Percentiles rank a stretch among this genome's conserved stretches.
Conservation (phyloP, 2,113 vertebrate genomes). For the Castor canadensis region DNA sequence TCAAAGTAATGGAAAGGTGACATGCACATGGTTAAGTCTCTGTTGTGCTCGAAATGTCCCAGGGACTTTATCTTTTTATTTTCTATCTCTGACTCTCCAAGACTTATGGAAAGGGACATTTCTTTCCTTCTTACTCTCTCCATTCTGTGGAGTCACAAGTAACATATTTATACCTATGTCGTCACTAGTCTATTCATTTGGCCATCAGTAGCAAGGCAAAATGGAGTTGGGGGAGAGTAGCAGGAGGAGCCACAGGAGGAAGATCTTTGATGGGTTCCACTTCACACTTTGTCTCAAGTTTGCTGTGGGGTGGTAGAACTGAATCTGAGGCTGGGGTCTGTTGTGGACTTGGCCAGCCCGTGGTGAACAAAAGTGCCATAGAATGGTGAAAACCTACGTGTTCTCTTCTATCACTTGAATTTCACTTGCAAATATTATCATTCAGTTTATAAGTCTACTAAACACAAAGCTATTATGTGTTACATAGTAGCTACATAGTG, state of each 20-base stretch:
- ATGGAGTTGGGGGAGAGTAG: not conserved
- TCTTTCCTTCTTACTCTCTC: not conserved
- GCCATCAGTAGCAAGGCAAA: not conserved
- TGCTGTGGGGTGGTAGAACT: not conserved
- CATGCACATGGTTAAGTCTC: no score
- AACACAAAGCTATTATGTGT: no score
- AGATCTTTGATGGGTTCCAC: not conserved
- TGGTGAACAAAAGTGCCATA: not conserved
- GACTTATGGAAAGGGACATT: not conserved
- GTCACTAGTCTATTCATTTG: not conserved
- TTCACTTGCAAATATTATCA: not conserved
- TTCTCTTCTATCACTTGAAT: not conserved
- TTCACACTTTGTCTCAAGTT: rapidly evolving
- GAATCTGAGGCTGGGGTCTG: not conserved
- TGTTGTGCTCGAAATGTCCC: no score
- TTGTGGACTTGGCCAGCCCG: not conserved
- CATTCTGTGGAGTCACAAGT: not conserved
- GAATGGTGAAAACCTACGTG: not conserved
- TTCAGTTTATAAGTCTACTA: not conserved
- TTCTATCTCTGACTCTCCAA: not conserved
- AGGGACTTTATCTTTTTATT: not conserved
- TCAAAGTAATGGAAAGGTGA: no score
- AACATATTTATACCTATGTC: not conserved
- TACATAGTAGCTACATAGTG: no score
- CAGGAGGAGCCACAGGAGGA: no score